Base-by-base conservation (phyloP, 2,888 invertebrate genomes). In the Hemithea aestivaria region DNA sequence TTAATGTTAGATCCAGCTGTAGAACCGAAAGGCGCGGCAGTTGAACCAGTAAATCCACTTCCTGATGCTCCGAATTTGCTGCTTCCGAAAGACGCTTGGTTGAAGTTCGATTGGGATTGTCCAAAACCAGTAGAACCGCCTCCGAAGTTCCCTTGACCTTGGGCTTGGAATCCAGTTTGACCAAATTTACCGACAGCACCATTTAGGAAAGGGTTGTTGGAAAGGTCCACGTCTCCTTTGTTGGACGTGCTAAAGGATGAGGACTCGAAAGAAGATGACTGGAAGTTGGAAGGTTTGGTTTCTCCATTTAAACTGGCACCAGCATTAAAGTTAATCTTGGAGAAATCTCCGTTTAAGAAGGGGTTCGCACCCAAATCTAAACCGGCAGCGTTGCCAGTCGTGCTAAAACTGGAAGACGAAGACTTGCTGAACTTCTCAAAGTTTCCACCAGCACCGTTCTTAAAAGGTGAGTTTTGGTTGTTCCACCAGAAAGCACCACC, bases 401-500 rank as follows among this genome's bases (percentile, higher is more conserved):
- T 75, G 9, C 72, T 66, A 2, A 76, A 70, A 35, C 73, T 76
- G 0, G 71, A 63, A 1, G 67, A 69, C 0, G 62, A 61, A 1
- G 57, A 51, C 35, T 84, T 74, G 56, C 73, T 80, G 59, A 70
- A 77, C 36, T 83, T 85, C 37, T 77, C 73, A 5, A 68, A 77
- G 33, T 58, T 69, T 0, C 65, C 72, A 10, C 70, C 68, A 2
- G 55, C 61, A 0, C 79, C 70, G 31, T 73, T 78, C 53, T 89
- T 89, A 63, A 91, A 88, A 0, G 91, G 90, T 0, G 89, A 89
- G 49, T 90, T 74, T 12, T 88, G 73, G 42, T 81, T 81, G 81
- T 89, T 88, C 91, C 91, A 91, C 91, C 91, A 91, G 66, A 85
- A 90, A 0, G 87, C 87, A 8, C 67, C 69, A 6, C 69, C 73